Evolutionary conservation across 2,113 vertebrate species (phyloP).

Genomic region (Tylochromis polylepis): DNA sequence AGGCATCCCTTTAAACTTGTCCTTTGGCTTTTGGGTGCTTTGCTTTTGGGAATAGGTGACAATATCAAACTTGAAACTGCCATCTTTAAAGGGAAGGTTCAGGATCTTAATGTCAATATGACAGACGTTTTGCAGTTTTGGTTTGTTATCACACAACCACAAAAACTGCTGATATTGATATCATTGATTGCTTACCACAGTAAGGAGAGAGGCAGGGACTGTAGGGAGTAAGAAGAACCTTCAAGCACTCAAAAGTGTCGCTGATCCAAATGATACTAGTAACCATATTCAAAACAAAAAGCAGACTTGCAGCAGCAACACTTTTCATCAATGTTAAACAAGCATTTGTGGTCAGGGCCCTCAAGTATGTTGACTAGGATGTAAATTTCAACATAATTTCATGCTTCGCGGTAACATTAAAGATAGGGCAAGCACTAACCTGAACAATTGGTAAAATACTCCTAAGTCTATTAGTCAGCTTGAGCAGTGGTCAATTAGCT

Average conservation of each 20-base stretch:
- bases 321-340: not conserved
- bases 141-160: not conserved
- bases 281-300: not conserved
- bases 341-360: not conserved
- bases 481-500: not conserved
- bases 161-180: not conserved
- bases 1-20: constrained; percentile 45
- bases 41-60: not conserved
- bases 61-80: not conserved
- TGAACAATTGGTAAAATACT: not conserved
- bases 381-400: not conserved
- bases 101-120: not conserved
- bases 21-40: constrained; percentile 9
- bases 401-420: not conserved
- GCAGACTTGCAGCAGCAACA: not conserved
- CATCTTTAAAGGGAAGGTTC: constrained; percentile 46
- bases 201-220: not conserved
- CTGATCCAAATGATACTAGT: not conserved
- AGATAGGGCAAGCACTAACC: not conserved
- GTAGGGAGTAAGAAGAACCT: not conserved
- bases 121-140: not conserved
- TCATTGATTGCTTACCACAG: not conserved
- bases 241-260: not conserved
- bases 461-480: not conserved
- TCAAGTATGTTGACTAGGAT: not conserved